Evolutionary conservation across 2,113 vertebrate species (phyloP), one percentile per base, ranked within the genome.

Genomic region (Cochlearius cochlearius): DNA sequence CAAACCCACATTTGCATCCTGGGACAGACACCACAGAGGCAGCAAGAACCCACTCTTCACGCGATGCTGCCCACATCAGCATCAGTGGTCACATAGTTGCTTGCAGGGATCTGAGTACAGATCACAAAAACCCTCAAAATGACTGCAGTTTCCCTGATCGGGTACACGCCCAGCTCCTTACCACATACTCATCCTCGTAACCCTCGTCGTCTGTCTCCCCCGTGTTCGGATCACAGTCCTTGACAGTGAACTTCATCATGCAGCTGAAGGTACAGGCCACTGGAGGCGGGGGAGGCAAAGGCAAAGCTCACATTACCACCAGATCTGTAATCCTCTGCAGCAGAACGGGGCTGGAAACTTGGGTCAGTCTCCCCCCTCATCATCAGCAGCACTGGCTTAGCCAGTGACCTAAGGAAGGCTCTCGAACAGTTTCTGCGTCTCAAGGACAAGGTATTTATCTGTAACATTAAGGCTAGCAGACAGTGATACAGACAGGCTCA

Each of bases 111-210:
- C 30, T 0, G 1, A 63, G 34, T 15, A 73, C 25, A 69, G 39
- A 68, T 29, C 12, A 19, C 39, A 55, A 49, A 76, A 14, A 2
- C 50, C 12, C 53, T 73, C 22, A 41, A n/a, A 77, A 64, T 7
- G 10, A 27, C 49, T 50, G 49, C 58, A 30, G 38, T 53, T 91
- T 41, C 50, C 1, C 0, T 13, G 56, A 56, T 7, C 27, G 59
- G 58, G 41, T 29, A 17, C 34, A 12, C 1, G 5, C 19, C 45
- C 56, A 76, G 73, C 30, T 93, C 67, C 98, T 98, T 98, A 99
- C 98, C 98, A 99, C 98, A 53, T 99, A 98, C 59, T 98, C 98
- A 34, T 99, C 98, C 81, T 98, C 98, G 3, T 99, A 99, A 76
- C 98, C 98, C n/a, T 99, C 98, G 0, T 98, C 98, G 0, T 98